Evolutionary conservation across 2,888 invertebrate species (phyloP).

Genomic region (Oxystoma pomonae): DNA sequence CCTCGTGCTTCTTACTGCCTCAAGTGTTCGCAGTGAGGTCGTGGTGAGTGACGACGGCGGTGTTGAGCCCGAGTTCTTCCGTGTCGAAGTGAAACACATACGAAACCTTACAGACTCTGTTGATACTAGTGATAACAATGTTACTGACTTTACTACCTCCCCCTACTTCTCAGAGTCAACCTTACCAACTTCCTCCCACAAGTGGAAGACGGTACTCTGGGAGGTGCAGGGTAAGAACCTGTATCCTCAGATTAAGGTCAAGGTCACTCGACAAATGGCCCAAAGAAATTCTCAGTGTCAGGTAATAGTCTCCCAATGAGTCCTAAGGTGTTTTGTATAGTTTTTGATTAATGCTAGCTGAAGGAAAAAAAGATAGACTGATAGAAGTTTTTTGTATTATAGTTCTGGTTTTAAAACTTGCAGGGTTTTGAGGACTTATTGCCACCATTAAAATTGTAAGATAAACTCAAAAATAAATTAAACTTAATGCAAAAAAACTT

Average conservation of each 20-base stretch:
- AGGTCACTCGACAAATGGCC: slow-evolving; percentile 35
- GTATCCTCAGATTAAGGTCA: slow-evolving; percentile 36
- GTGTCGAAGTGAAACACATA: not conserved
- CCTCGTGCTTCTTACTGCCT: not conserved
- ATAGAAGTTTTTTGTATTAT: too few relatives aligned
- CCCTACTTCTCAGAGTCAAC: not conserved
- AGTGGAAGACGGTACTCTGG: slow-evolving; percentile 37
- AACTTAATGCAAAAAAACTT: too few relatives aligned
- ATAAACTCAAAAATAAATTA: too few relatives aligned
- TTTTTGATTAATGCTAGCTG: too few relatives aligned
- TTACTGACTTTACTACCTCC: slow-evolving; percentile 26
- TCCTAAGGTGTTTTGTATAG: too few relatives aligned
- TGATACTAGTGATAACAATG: slow-evolving; percentile 29
- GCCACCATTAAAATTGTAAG: too few relatives aligned
- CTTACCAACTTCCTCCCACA: too few relatives aligned
- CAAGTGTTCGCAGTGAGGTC: not conserved
- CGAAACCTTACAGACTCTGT: not conserved
- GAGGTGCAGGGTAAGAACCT: slow-evolving; percentile 43
- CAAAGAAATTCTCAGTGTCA: slow-evolving; percentile 36
- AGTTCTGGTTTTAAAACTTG: too few relatives aligned
- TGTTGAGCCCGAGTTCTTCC: not conserved
- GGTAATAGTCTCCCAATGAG: too few relatives aligned
- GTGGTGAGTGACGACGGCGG: not conserved
- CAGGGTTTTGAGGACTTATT: too few relatives aligned
- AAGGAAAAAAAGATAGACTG: too few relatives aligned